Base-by-base conservation (phyloP, 2,797 vertebrate species). In the Neosilurus hyrtlii region DNA sequence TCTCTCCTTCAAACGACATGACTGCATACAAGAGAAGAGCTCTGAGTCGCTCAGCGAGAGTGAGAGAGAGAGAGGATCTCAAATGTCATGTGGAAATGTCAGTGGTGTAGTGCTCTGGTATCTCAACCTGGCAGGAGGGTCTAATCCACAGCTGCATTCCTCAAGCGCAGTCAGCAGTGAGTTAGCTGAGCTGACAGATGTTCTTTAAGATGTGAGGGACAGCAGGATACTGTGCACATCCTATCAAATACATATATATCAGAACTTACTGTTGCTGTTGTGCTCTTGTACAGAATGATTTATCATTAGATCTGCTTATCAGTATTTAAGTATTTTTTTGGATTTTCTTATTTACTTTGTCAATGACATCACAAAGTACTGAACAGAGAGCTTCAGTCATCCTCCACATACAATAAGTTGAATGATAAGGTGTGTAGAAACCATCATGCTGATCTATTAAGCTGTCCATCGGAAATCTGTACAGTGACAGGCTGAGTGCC, bases 31-130 rank as follows among this genome's bases (percentile, higher is more conserved):
- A 81, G 63, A 30, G 83, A 80, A 78, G 22, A 35, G 62, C 68
- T 70, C 37, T 26, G n/a, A 68, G 24, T 82, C 43, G 5, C 81
- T 83, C 77, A 76, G 56, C 63, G n/a, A 84, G 83, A 75, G 35
- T 73, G 81, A 73, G 66, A 63, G 43, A 84, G 37, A 14, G 74
- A 52, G 80, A 63, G 78, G 63, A 82, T 79, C 81, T 86, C 61
- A 89, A 89, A 89, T 89, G 88, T 87, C 86, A 88, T 72, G 85
- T 72, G 73, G 79, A 89, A 88, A 89, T 87, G 89, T 86, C 89
- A 88, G 75, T 77, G 74, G 62, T 77, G 86, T 84, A 85, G 75
- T 79, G 83, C 85, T 87, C 77, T 85, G 85, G 71, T 87, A 82
- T 86, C 83, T 84, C 81, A 83, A 65, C 70, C 79, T 82, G 30